Base-by-base conservation (phyloP, 2,797 vertebrate species). In the Hapalemur alaotrensis region DNA sequence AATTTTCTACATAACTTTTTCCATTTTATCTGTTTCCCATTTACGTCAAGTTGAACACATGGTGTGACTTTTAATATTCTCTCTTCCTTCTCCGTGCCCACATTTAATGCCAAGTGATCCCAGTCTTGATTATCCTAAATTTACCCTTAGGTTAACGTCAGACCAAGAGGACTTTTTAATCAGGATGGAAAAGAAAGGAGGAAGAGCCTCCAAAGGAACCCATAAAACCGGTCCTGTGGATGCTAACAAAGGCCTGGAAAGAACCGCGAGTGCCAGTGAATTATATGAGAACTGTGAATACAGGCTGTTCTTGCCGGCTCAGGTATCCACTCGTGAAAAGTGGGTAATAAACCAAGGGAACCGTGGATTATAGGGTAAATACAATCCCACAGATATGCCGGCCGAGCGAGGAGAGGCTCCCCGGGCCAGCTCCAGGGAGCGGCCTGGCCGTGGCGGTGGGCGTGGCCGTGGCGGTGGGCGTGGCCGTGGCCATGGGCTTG, bases 1-100 rank as follows among this genome's bases (percentile, higher is more conserved):
- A 80, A 89, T 85, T 95, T 90, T 95, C 87, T 75, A 75, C 50
- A 30, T 92, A 92, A 90, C 38, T 32, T 67, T 85, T 96, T 86
- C 93, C 72, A 81, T 94, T 88, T 95, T 93, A 91, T 92, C 91
- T 93, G 83, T 91, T 95, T 97, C 87, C 83, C 93, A 85, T 87
- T 93, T 94, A 69, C 73, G 65, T 93, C 57, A 35, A 67, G 52
- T 90, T 46, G 89, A 97, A 92, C 59, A 90, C 86, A 65, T 28
- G 46, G 61, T 88, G 22, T 85, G 78, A 85, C 61, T 93, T 95
- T 84, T 97, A 92, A 91, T 93, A 75, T 75, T 83, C 84, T 93
- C 54, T 67, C 50, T 80, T 82, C 69, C 90, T 94, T 81, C 59
- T 76, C 80, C 50, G 86, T 92, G 41, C 85, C 59, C 28, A 12